A percentile compares a stretch with the other conserved stretches of the same genome.
Evolutionary conservation across 2,113 vertebrate genomes (phyloP).

Genomic region (Semicossyphus pulcher): DNA sequence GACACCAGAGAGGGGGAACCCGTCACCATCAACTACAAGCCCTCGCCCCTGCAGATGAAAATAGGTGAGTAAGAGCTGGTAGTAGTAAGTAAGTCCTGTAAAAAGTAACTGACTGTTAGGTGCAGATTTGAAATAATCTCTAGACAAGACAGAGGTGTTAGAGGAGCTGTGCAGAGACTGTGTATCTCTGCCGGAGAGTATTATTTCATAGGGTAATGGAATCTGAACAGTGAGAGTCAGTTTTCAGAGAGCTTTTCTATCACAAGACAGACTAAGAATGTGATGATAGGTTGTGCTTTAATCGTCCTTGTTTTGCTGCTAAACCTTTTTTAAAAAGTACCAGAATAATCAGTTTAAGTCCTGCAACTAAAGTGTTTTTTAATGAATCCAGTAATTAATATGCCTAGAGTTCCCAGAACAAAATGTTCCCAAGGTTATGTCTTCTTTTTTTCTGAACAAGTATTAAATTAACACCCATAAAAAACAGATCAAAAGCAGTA

Average conservation of each 20-base stretch:
- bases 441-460: background rate
- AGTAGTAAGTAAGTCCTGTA: background rate
- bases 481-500: background rate
- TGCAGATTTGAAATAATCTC: background rate
- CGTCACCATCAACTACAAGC: conserved; percentile 98
- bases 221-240: background rate
- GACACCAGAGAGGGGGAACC: conserved; percentile 93
- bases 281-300: background rate
- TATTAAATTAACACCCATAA: background rate
- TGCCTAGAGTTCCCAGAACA: background rate
- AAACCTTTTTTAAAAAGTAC: background rate
- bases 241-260: background rate
- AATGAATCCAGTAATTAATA: background rate
- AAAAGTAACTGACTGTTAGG: background rate
- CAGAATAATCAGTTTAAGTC: background rate
- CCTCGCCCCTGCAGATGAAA: conserved; percentile 96
- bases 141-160: background rate
- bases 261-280: background rate
- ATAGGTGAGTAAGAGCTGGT: conserved; percentile 85
- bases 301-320: background rate
- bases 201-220: background rate
- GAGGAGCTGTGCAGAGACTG: background rate
- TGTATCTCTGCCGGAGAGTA: background rate
- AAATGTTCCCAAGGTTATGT: background rate
- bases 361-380: background rate